Evolutionary conservation across 2,797 vertebrate genomes (phyloP), one percentile per base, ranked within the genome.

Genomic region (Triplophysa yarkandensis): DNA sequence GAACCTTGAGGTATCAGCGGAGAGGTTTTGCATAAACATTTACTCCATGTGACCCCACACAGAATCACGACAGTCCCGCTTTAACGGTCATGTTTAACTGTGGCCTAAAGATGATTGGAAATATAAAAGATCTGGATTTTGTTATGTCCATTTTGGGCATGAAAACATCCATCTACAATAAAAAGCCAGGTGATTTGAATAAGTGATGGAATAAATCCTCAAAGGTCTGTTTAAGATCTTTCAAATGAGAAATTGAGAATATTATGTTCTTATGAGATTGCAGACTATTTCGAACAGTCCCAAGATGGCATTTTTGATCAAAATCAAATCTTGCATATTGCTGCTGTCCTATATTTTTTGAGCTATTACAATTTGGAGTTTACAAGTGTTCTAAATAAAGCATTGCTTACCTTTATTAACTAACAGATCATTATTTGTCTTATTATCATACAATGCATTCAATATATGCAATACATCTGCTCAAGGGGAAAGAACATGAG

Each of bases 11-110:
- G 21, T 30, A 30, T 27, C 43, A 28, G 54, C 32, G 19, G 68
- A 43, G 68, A 74, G 34, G 63, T 75, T 55, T 77, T 55, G 21
- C 54, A 43, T 84, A 87, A 88, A 88, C 81, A 88, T 87, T 86
- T 84, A 85, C 67, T 79, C 73, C 63, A 70, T 66, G 4, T 57
- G 16, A 76, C 72, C 71, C 57, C 66, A 61, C 43, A 61, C 66
- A 57, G 21, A 46, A 39, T 39, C 36, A 39, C 36, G 39, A 23
- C 17, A 72, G 21, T 46, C 55, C 65, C 66, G 14, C 11, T 6
- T 57, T 13, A 5, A 41, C 6, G 1, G 39, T 39, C 14, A 21
- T 4, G 32, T 63, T 41, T n/a, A 61, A 25, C 3, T 8, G 6
- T 71, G 36, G 21, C 27, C 16, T 50, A 8, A 48, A 64, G 7